Base-by-base conservation (phyloP, 2,797 vertebrate genomes). In the Botia kubotai region DNA sequence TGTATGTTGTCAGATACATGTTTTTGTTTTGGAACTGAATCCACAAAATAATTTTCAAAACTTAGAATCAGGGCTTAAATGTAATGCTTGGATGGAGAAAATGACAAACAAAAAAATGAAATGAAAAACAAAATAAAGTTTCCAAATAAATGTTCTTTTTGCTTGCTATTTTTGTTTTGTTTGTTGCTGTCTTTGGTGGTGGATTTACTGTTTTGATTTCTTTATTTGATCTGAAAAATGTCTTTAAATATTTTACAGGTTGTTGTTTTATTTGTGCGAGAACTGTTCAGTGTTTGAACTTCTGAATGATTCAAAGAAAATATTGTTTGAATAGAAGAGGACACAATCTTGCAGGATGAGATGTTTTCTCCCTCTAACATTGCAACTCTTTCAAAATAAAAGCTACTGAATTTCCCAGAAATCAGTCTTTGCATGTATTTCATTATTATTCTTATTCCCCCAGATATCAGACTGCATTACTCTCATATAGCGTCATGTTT, bases 261-360 rank as follows among this genome's bases (percentile, higher is more conserved):
- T 57, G 80, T 82, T 87, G 87, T 86, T 74, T 68, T 85, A 84
- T 86, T 81, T 82, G n/a, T n/a, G n/a, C n/a, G 84, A 39, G 53
- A 70, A 80, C 84, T 88, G 83, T 83, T 80, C 29, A 82, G 72
- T 89, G 86, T 90, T 84, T 86, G 89, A 78, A 87, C 83, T 84
- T 87, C 81, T 90, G 75, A 88, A 58, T 75, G 89, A 87, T 89
- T 89, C 87, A 19, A 86, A 90, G 74, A 72, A 90, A 81, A 82
- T 90, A 75, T 88, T 88, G 86, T 90, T 87, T 86, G 86, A 88
- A 88, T 88, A 82, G 84, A 84, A 60, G 87, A 91, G 90, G 91
- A 88, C 90, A 82, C 74, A 90, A 89, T 93, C 95, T 96, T 88
- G 90, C 94, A 93, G 95, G 95, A 91, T 95, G 94, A 96, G 95